Base-by-base conservation (phyloP, 1,140 invertebrate genomes). In the Dreissena rostriformis region DNA sequence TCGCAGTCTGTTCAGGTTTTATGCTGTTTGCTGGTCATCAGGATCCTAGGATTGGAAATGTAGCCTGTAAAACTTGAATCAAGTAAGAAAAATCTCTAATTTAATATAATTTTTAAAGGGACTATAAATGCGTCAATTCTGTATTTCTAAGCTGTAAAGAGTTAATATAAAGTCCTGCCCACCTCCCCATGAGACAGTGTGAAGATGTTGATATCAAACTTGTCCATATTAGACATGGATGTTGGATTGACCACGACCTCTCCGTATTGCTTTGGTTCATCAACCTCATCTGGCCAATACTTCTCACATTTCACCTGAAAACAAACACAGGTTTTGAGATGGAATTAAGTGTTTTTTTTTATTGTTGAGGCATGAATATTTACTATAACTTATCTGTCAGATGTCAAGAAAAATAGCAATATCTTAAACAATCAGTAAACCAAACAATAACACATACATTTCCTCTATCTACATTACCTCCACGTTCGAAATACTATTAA, bases 261-360 rank as follows among this genome's bases (percentile, higher is more conserved):
- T 5, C 89, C 89, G 84, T 89, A 91, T 28, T 88, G 82, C 22
- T 86, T 83, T 15, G 86, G 75, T 28, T 87, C 87, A 39, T 82
- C 51, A 11, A 86, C 52, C 17, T 87, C 83, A 63, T 81, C 80
- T 6, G 87, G 89, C 90, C 90, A 91, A 73, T 91, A 91, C 78
- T 86, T 55, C 66, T 87, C 87, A 52, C 89, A 89, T 72, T 90
- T 90, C 15, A 77, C 73, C 88, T 90, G 72, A 7, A 82, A 74
- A 63, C n/a, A 5, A 8, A 81, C 22, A 72, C 61, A 53, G 19
- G 10, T 28, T 49, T 71, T 71, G 15, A 1, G 51, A 11, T 71
- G 29, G 5, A 14, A n/a, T n/a, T 67, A 7, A 11, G 14, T 29
- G 29, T 28, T 63, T 19, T 63, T 28, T 63, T 19, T 63, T n/a